Conservation (phyloP, 2,888 invertebrate species). For the Chrysolina haemoptera region DNA sequence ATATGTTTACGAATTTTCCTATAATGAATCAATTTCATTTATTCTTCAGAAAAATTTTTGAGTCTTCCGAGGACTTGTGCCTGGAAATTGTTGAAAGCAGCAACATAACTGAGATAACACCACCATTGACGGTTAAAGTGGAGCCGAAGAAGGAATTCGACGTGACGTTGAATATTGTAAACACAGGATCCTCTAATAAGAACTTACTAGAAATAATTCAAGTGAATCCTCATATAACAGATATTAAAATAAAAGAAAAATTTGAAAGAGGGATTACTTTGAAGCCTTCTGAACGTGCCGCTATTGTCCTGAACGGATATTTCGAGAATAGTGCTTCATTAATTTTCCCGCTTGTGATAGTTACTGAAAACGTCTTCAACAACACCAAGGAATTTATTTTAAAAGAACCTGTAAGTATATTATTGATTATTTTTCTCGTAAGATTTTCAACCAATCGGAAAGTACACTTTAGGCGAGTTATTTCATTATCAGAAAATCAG, state of each 20-base stretch:
- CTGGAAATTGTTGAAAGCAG: constrained; percentile 28
- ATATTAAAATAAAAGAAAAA: constrained; percentile 16
- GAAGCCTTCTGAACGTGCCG: background rate
- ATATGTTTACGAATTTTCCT: too few relatives aligned
- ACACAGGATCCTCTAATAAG: constrained; percentile 7
- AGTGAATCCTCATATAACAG: constrained; percentile 36
- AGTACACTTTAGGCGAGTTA: too few relatives aligned
- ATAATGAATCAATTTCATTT: too few relatives aligned
- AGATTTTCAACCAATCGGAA: too few relatives aligned
- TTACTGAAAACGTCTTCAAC: background rate
- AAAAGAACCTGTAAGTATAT: constrained; percentile 51
- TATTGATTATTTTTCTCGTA: background rate
- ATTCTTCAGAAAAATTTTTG: constrained; percentile 28
- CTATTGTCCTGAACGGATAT: constrained; percentile 33
- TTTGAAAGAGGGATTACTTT: constrained; percentile 33
- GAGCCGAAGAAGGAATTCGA: constrained; percentile 28
- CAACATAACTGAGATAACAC: constrained; percentile 1
- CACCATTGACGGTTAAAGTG: constrained; percentile 15
- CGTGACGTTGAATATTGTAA: constrained; percentile 30
- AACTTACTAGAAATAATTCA: constrained; percentile 37
- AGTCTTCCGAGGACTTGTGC: background rate
- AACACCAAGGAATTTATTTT: constrained; percentile 33
- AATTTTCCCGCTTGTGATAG: constrained; percentile 37
- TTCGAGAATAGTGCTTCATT: constrained; percentile 43
- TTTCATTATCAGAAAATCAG: too few relatives aligned